Base-by-base conservation (phyloP, 2,888 invertebrate species). In the Thymelicus acteon region DNA sequence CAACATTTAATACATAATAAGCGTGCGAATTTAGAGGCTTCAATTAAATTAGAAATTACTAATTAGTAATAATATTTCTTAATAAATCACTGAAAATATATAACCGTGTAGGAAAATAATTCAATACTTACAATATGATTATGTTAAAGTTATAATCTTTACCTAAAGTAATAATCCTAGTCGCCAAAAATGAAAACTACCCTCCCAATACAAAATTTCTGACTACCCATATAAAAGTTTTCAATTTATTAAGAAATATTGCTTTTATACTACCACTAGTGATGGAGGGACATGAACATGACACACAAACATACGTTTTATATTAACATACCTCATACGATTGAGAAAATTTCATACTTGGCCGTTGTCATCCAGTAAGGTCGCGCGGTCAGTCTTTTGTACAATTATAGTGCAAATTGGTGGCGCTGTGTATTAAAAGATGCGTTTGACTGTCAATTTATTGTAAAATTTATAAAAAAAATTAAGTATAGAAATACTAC, bases 301-400 rank as follows among this genome's bases (percentile, higher is more conserved):
- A 62, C 68, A 66, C 66, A 67, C 54, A 68, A 68, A 54, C 62
- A 48, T 37, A 68, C 62, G 47, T 7, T 57, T 31, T 40, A 62
- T 54, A 68, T 62, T 40, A 62, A 68, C 68, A 68, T 68, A 68
- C 68, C 68, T 68, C 54, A 62, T 57, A 37, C 68, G 37, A 47
- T 48, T 6, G 68, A 48, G 62, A 62, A 44, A 44, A 68, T 68
- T 62, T 68, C 47, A 68, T 68, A 68, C 68, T 68, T 68, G 68
- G 68, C 62, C 44, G 68, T 62, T 68, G 68, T 57, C 68, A 57
- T 62, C 68, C 62, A 31, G 10, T 44, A 12, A 44, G 44, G 44
- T 6, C 57, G 62, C 15, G 19, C 57, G 68, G 62, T 62, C 47
- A 62, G 62, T 68, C 47, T 47, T 68, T 61, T 62, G 54, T 62